phyloP scores from a whole-genome alignment of 2,113 vertebrate genomes.

The Hemiprocne comata region DNA sequence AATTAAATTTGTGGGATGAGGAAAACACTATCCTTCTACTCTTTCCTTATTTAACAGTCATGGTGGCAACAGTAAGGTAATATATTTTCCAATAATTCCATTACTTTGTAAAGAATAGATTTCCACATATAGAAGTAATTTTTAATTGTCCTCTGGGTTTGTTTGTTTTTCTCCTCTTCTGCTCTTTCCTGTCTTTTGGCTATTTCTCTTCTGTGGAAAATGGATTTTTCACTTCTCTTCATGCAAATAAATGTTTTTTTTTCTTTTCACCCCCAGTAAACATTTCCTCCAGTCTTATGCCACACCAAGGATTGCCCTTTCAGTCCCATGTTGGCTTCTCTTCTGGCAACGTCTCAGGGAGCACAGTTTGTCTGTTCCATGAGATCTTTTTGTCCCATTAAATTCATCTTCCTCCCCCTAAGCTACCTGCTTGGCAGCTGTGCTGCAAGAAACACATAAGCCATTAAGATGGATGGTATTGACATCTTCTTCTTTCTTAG shows the following conservation, averaged over 20 bases:
- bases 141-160: not conserved
- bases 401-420: not conserved
- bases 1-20: not conserved
- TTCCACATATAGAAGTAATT: not conserved
- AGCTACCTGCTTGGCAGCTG: not conserved
- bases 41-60: not conserved
- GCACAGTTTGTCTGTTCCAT: not conserved
- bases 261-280: not conserved
- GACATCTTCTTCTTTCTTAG: conserved; percentile 13
- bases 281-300: not conserved
- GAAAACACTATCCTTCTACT: not conserved
- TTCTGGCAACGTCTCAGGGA: not conserved
- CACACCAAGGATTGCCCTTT: not conserved
- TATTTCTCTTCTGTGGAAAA: not conserved
- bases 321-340: not conserved
- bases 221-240: not conserved
- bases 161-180: not conserved
- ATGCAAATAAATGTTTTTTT: not conserved
- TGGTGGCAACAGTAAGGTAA: not conserved
- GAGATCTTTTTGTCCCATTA: conserved; percentile 2
- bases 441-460: not conserved
- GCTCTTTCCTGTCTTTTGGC: not conserved
- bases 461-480: conserved; percentile 31
- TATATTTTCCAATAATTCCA: not conserved
- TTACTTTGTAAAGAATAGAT: not conserved